Evolutionary conservation across 2,797 vertebrate genomes (phyloP), one percentile per base, ranked within the genome.

Genomic region (Trichosurus vulpecula): DNA sequence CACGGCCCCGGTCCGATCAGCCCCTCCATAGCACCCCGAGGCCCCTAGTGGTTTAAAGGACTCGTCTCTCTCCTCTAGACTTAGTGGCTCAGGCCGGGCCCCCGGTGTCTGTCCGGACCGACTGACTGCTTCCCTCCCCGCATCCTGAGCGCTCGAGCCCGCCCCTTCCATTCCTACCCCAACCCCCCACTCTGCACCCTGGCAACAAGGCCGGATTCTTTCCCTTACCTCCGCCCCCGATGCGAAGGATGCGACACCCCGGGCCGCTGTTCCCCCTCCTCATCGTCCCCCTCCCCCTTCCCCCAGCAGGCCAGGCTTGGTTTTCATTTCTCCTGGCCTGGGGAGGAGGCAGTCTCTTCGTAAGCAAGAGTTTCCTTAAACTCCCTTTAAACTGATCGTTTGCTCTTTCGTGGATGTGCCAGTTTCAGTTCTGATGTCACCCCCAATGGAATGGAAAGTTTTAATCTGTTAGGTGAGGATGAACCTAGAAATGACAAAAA

Each of bases 351-450:
- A 9, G 66, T 25, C 66, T 25, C 16, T 81, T 25, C 19, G 22
- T 16, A 74, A 2, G 19, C 66, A 4, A 35, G 61, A n/a, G 41
- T 81, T 81, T 10, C 2, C 3, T 81, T 41, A 41, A 81, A 81
- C 66, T 81, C 66, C 35, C 66, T 47, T 41, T 74, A 41, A 74
- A 29, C 30, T 1, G 81, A 0, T 92, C 14, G 52, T 47, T 29
- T 57, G 41, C 10, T 0, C 35, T 31, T n/a, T 27, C 3, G 27
- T 52, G 29, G 27, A 4, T 8, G 53, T 57, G 66, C 0, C 47
- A 91, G 35, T 47, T 55, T 35, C 52, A 4, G 81, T 53, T 66
- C 54, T 92, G 91, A 92, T 96, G 94, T 96, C 61, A 93, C 74
- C 31, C 30, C 22, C 3, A 13, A 0, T 12, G 25, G 29, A 74